Evolutionary conservation across 2,797 vertebrate species (phyloP).

Genomic region (Adelosebastes latens): DNA sequence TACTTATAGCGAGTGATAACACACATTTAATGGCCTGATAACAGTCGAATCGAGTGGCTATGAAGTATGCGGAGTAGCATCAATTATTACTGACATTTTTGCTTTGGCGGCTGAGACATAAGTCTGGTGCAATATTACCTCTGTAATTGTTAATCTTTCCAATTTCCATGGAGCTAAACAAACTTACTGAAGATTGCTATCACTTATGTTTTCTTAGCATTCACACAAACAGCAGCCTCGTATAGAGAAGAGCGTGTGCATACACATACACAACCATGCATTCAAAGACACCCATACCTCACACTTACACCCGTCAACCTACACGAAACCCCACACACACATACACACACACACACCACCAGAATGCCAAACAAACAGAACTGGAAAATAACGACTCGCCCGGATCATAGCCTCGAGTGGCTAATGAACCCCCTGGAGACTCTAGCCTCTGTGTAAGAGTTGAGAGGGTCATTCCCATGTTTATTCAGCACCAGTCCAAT

Average conservation of each 20-base stretch:
- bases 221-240: not conserved
- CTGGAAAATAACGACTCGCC: slow-evolving; percentile 69
- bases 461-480: slow-evolving; percentile 84
- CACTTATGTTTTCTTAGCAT: not conserved
- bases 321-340: not conserved
- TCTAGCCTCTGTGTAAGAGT: slow-evolving; percentile 66
- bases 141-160: not conserved
- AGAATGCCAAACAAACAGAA: slow-evolving; percentile 68
- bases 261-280: not conserved
- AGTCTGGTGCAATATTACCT: not conserved
- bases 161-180: not conserved
- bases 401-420: slow-evolving; percentile 70
- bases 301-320: slow-evolving; percentile 6
- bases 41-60: not conserved
- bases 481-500: slow-evolving; percentile 80
- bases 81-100: not conserved
- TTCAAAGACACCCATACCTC: not conserved
- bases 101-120: not conserved
- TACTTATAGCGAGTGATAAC: no score
- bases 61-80: not conserved
- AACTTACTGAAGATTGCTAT: not conserved
- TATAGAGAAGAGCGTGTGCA: not conserved
- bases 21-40: no score
- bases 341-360: not conserved
- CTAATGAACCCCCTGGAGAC: slow-evolving; percentile 82